Evolutionary conservation across 2,113 vertebrate genomes (phyloP), one percentile per base, ranked within the genome.

Genomic region (Oceanites oceanicus): DNA sequence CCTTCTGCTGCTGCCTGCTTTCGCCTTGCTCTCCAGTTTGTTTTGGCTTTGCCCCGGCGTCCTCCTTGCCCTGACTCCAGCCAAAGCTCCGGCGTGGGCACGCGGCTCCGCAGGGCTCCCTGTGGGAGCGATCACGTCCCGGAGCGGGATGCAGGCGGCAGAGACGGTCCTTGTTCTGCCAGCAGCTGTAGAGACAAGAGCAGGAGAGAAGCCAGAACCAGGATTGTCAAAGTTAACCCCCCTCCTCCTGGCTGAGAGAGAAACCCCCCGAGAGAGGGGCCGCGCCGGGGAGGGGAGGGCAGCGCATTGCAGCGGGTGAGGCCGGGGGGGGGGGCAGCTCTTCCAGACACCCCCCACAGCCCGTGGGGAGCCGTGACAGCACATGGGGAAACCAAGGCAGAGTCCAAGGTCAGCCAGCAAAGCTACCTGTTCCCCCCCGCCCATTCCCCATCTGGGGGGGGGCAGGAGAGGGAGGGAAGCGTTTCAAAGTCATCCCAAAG

Each of bases 101-200:
- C 10, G 1, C 5, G 0, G 18, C 68, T 42, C 62, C 5, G 0
- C n/a, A 8, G 34, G 34, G 67, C 32, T 25, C 21, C 56, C 47
- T 4, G 4, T 4, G 21, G 58, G 15, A 90, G 25, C 15, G 18
- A 71, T 11, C 3, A 3, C 2, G 1, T 15, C 52, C 42, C 5
- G 4, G 27, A 40, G 30, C 1, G 0, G 44, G 47, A 58, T 30
- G 29, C 5, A 9, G 45, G 66, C 21, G 18, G n/a, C 1, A 3
- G 27, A 13, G 13, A n/a, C 0, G 0, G 2, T 25, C 42, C 38
- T 26, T 0, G 0, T 20, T 16, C 34, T 36, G 20, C 13, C 63
- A 27, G 53, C 4, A 11, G 42, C 63, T 26, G 34, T 1, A 3
- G 61, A 49, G 55, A 11, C 5, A 17, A 8, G 50, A 61, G n/a